Base-by-base conservation (phyloP, 2,797 vertebrate species). In the Lycodopsis pacificus region DNA sequence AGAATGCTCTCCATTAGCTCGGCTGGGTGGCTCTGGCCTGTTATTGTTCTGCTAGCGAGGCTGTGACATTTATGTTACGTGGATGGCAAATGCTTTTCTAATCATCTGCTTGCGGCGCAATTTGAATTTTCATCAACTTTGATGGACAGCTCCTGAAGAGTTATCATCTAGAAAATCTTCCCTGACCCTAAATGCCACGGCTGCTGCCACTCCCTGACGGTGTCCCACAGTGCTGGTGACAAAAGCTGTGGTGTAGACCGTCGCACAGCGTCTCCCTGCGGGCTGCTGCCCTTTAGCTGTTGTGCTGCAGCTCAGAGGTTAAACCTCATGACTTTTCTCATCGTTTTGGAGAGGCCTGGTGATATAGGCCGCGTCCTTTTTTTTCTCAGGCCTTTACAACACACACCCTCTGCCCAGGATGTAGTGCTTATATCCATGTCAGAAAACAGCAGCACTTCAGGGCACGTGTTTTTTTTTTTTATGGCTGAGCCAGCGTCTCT, bases 101-200 rank as follows among this genome's bases (percentile, higher is more conserved):
- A 94, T 94, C 91, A 90, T 79, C 75, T 80, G 76, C 89, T 86
- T 40, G 42, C 81, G 67, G 90, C 81, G 19, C 87, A 87, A 92
- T 94, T 90, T 80, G 85, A 91, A 91, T 93, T 93, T 92, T 94
- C 91, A 93, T 93, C 91, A 88, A 83, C 73, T 91, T 92, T 93
- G 88, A 94, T 74, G 76, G 92, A 91, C 88, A 91, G 87, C 87
- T 87, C 71, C 81, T 70, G 83, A 65, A 73, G 87, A 92, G 86
- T 88, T 87, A 91, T 89, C 89, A 87, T 92, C 82, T 81, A 80
- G 81, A 91, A 92, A 85, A 81, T 84, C 73, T 68, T 66, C 75
- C 56, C 71, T 87, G 88, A 88, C 90, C 91, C 80, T 71, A 79
- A 91, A 93, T 88, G 85, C 84, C 91, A 80, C 12, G 8, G 56